phyloP scores from a whole-genome alignment of 2,113 vertebrate species.

The Phasianus colchicus region DNA sequence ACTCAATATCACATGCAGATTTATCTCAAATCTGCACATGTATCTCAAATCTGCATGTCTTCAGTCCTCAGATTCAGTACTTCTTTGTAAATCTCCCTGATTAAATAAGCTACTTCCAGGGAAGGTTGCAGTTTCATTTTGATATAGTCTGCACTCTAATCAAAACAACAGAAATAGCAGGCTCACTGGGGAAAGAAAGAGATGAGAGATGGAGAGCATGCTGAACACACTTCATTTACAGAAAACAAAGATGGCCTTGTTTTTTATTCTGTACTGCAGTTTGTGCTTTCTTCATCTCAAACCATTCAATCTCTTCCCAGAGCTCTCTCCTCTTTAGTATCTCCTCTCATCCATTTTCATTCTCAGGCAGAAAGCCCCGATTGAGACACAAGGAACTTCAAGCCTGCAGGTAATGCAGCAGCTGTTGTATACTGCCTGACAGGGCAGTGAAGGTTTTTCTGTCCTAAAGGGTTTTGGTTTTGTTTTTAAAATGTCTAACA shows the following conservation, averaged over 20 bases:
- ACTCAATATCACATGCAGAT: not conserved
- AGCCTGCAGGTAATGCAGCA: not conserved
- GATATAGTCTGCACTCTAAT: not conserved
- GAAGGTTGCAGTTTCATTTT: not conserved
- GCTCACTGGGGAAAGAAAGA: not conserved
- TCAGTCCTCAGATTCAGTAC: not conserved
- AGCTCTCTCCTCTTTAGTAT: not conserved
- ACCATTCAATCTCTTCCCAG: not conserved
- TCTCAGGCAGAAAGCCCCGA: not conserved
- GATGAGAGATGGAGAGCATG: not conserved
- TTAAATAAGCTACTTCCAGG: not conserved
- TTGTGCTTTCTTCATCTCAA: slow-evolving; percentile 6
- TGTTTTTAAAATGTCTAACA: not conserved
- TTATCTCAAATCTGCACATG: not conserved
- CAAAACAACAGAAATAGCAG: slow-evolving; percentile 7
- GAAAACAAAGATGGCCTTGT: slow-evolving; percentile 44
- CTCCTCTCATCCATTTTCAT: not conserved
- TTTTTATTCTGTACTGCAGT: not conserved
- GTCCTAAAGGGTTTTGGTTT: not conserved
- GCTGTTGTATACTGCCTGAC: not conserved
- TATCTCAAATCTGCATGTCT: not conserved
- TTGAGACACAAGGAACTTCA: not conserved
- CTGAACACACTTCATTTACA: not conserved
- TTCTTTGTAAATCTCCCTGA: not conserved
- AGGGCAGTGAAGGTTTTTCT: not conserved